Evolutionary conservation across 2,797 vertebrate genomes (phyloP), one percentile per base, ranked within the genome.

Genomic region (Botia almorhae): DNA sequence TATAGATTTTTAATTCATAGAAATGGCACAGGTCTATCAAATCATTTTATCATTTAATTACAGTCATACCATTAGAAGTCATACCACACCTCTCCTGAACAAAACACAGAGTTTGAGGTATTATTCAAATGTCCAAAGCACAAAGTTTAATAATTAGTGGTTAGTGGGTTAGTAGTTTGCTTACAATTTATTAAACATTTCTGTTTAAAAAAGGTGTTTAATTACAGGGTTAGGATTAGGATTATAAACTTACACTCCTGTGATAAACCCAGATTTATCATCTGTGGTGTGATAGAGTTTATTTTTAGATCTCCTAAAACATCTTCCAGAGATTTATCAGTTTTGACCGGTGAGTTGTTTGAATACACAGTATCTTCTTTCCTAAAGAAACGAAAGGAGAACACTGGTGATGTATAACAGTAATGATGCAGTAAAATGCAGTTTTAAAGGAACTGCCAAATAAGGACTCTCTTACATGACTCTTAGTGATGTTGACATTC

Each of bases 281-380:
- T 89, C 82, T 90, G 95, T 83, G 94, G 93, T 3, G 93, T 94
- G 87, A 92, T 87, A 26, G 92, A 91, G 85, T 91, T 96, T 83
- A 98, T 90, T 87, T 95, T 96, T 81, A 98, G 92, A 86, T 96
- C 96, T 90, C 93, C 93, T 86, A 96, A 94, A 69, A 98, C 91
- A 69, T 97, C 95, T 88, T 98, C 96, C 82, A 99, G 89, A 78
- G 92, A 88, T 87, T 87, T 96, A 87, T 95, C 91, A 2, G 91
- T 91, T 89, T 94, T 95, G 58, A 92, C 89, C 2, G 93, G 90
- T 7, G 93, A 90, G 82, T 92, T 87, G 82, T 90, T 91, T 88
- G 92, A 91, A 87, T 93, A 89, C 68, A 80, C 80, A 13, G 83
- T 91, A 82, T 88, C 93, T 77, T 94, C 93, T 81, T 86, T 89